Base-by-base conservation (phyloP, 2,888 invertebrate genomes). In the Apodemia hepburni region DNA sequence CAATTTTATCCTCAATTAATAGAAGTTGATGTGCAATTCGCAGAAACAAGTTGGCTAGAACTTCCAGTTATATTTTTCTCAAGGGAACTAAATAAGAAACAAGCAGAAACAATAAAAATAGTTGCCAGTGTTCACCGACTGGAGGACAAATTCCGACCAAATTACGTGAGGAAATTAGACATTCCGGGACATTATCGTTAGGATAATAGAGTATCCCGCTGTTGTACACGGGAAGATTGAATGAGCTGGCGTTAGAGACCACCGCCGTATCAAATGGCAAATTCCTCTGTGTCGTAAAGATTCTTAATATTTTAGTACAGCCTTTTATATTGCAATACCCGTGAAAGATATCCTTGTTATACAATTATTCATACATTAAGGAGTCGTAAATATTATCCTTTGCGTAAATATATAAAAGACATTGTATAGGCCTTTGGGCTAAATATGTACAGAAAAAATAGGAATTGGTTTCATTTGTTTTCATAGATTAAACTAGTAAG, bases 151-250 rank as follows among this genome's bases (percentile, higher is more conserved):
- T 89, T 87, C 87, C 87, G 76, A 75, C 79, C 82, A 82, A 88
- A 90, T 90, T 87, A 90, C 90, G 91, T 90, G 90, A 87, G 86
- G 85, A 89, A 89, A 89, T 90, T 87, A 89, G 84, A 87, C 87
- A 89, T 90, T 90, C 90, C 88, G 74, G 85, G 79, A 83, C 85
- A 87, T 84, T 82, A 82, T 79, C 75, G 77, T 78, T 76, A 80
- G 80, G 85, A 83, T 89, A 87, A 87, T 87, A 85, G 85, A 81
- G 81, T 77, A 78, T 80, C 75, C 80, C 75, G 74, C 65, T 72
- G 66, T 69, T 66, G 68, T 67, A 68, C 69, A 70, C 66, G 68
- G 65, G 77, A 79, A 80, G 73, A 76, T 73, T 75, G 76, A 78
- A 79, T 77, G 78, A 73, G 73, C 61, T 38, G 49, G 45, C 38